phyloP scores from a whole-genome alignment of 2,888 invertebrate genomes.

The Lasioglossum marginatum region DNA sequence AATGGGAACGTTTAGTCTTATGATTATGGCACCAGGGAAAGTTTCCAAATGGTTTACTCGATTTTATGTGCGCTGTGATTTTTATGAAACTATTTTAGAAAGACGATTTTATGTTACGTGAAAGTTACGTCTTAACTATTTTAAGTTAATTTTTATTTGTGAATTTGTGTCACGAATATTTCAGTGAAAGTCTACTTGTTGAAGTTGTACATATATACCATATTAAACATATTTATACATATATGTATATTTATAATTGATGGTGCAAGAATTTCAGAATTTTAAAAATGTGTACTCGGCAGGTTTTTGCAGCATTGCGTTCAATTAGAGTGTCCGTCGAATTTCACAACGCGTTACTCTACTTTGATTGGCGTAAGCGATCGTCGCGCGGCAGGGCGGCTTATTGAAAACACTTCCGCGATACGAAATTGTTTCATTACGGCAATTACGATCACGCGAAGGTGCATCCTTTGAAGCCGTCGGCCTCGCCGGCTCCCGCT shows the following conservation, averaged over 20 bases:
- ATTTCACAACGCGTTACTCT: neutral
- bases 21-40: neutral
- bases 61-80: neutral
- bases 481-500: conserved; percentile 51
- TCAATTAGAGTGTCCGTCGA: neutral
- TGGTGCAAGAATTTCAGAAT: neutral
- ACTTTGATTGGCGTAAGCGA: neutral
- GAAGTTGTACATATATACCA: neutral
- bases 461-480: conserved; percentile 26
- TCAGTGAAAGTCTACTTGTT: neutral
- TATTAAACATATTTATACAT: too few relatives aligned
- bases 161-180: neutral
- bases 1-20: neutral
- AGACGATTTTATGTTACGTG: neutral
- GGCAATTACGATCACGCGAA: conserved; percentile 26
- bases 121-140: neutral
- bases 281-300: neutral
- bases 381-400: neutral
- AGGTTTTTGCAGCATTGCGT: neutral
- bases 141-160: neutral
- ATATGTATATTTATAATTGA: too few relatives aligned
- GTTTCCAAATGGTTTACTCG: neutral
- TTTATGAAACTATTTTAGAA: neutral
- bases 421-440: conserved; percentile 18
- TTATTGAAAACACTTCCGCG: conserved; percentile 15